Percentiles rank a stretch among this genome's conserved stretches.
Conservation (phyloP, 2,113 vertebrate genomes). For the Protobothrops mucrosquamatus region DNA sequence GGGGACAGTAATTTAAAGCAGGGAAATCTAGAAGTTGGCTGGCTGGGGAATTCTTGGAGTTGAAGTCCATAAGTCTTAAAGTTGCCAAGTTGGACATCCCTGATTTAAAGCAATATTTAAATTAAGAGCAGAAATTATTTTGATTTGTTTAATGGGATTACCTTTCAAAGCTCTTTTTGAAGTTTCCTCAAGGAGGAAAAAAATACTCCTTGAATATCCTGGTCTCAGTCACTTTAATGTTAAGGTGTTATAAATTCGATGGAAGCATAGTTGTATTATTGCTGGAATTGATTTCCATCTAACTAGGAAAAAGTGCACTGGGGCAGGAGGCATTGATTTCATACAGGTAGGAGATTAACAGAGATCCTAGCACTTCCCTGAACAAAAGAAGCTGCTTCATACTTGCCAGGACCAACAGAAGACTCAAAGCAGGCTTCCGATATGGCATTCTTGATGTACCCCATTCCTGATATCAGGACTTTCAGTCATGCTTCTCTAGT, state of each 20-base stretch:
- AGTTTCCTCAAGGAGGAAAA: background rate
- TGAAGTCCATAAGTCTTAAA: background rate
- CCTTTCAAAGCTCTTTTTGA: background rate
- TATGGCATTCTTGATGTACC: background rate
- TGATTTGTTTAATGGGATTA: background rate
- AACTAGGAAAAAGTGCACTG: background rate
- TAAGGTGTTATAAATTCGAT: background rate
- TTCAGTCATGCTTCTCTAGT: background rate
- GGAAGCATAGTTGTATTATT: background rate
- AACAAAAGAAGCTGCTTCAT: too few species aligned
- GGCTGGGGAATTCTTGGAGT: too few species aligned
- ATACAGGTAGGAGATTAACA: background rate
- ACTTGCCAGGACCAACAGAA: background rate
- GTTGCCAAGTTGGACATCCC: too few species aligned
- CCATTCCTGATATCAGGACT: background rate
- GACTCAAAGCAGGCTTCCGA: background rate
- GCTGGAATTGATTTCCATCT: background rate
- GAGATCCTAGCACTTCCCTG: too few species aligned
- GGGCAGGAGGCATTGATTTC: background rate
- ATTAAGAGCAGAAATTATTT: background rate
- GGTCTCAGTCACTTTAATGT: background rate
- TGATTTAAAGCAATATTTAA: background rate
- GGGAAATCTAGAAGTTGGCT: background rate
- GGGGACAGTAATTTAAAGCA: background rate
- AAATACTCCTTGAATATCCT: background rate